Evolutionary conservation across 2,888 invertebrate genomes (phyloP).

Genomic region (Nemoura dubitans): DNA sequence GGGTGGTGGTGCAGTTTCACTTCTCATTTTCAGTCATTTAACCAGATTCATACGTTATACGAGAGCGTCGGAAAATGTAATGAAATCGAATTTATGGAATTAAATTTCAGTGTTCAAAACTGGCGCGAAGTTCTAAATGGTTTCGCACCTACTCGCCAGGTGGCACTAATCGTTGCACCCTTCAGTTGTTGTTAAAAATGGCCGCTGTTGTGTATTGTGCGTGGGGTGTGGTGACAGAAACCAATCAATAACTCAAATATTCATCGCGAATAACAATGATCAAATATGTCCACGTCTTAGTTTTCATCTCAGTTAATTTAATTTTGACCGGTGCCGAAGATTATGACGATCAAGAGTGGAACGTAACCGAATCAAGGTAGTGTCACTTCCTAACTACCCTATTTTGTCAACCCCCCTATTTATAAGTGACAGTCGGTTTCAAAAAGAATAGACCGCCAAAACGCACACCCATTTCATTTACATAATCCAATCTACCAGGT

Average conservation of each 20-base stretch:
- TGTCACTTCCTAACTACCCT: background rate
- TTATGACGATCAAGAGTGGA: slow-evolving; percentile 35
- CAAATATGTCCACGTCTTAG: background rate
- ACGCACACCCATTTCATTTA: background rate
- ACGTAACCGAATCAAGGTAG: slow-evolving; percentile 41
- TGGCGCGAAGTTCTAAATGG: background rate
- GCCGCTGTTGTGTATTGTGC: slow-evolving; percentile 4
- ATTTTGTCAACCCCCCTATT: slow-evolving; percentile 19
- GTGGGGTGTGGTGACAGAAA: slow-evolving; percentile 44
- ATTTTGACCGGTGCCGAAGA: background rate
- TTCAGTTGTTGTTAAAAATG: slow-evolving; percentile 8
- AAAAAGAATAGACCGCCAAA: background rate
- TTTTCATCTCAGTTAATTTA: background rate
- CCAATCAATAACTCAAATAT: background rate
- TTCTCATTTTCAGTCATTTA: too few relatives aligned
- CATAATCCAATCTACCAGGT: background rate
- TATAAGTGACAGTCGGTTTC: background rate
- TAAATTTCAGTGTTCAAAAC: too few relatives aligned
- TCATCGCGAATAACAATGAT: background rate
- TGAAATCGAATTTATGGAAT: too few relatives aligned
- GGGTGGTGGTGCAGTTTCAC: too few relatives aligned
- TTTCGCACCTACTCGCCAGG: background rate
- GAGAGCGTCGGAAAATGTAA: too few relatives aligned
- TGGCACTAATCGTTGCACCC: slow-evolving; percentile 27
- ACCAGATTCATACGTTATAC: too few relatives aligned